Evolutionary conservation across 2,888 invertebrate genomes (phyloP).

Genomic region (Hemaris fuciformis): DNA sequence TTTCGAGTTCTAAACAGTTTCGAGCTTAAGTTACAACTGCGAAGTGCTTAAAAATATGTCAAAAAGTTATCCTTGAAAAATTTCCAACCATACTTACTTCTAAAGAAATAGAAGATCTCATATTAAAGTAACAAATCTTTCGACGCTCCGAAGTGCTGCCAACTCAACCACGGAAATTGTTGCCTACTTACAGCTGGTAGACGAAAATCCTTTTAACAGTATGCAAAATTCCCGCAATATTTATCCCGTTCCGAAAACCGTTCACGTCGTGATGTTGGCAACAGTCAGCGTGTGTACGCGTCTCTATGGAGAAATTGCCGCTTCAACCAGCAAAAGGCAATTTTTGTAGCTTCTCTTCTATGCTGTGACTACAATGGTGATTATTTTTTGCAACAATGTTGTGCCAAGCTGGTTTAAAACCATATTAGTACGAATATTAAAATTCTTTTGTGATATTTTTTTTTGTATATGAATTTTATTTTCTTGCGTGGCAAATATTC

Average conservation of each 20-base stretch:
- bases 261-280: slow-evolving; percentile 12
- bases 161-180: background rate
- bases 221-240: slow-evolving; percentile 3
- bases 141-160: background rate
- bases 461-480: too few relatives aligned
- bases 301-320: background rate
- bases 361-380: background rate
- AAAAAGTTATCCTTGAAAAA: background rate
- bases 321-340: slow-evolving; percentile 7
- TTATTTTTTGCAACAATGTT: background rate
- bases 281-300: background rate
- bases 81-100: background rate
- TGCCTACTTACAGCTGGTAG: background rate
- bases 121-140: background rate
- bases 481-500: too few relatives aligned
- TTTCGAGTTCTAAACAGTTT: too few relatives aligned
- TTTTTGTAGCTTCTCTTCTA: slow-evolving; percentile 9
- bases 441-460: too few relatives aligned
- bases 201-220: background rate
- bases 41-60: background rate
- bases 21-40: background rate
- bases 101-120: background rate
- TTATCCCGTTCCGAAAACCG: background rate
- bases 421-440: too few relatives aligned
- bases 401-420: background rate